Conservation (phyloP, 2,888 invertebrate species). For the Nomada ferruginata region DNA sequence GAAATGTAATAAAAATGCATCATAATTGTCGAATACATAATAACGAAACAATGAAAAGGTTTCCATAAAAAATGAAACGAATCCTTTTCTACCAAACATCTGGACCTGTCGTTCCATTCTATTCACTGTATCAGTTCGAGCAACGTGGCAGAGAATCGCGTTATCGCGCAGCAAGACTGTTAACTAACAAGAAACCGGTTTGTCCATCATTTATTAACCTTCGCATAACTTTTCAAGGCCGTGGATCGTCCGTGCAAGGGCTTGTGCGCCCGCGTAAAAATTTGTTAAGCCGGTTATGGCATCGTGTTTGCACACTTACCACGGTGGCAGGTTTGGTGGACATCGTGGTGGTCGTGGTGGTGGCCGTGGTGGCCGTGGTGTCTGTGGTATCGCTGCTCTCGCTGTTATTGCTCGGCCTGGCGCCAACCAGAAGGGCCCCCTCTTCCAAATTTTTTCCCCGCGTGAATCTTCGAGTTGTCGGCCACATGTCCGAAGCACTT, state of each 20-base stretch:
- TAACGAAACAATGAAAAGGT: too few relatives aligned
- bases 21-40: too few relatives aligned
- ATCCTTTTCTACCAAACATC: too few relatives aligned
- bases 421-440: slow-evolving; percentile 68
- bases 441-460: slow-evolving; percentile 77
- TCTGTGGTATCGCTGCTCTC: slow-evolving; percentile 81
- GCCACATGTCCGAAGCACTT: slow-evolving; percentile 74
- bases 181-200: not conserved
- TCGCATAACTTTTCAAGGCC: not conserved
- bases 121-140: too few relatives aligned
- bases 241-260: not conserved
- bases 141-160: too few relatives aligned
- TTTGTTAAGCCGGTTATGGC: not conserved
- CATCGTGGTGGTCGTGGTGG: slow-evolving; percentile 73
- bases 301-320: slow-evolving; percentile 46
- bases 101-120: too few relatives aligned
- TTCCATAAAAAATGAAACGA: too few relatives aligned
- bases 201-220: not conserved
- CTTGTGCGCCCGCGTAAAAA: not conserved
- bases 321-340: slow-evolving; percentile 53
- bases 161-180: not conserved
- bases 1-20: too few relatives aligned
- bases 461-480: slow-evolving; percentile 68
- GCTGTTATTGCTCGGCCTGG: slow-evolving; percentile 73
- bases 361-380: slow-evolving; percentile 74